These are phyloP conservation scores for Lepidurus packardi DNA, from an alignment of 1,140 invertebrate genomes.

Conservation along the genomic window DNA sequence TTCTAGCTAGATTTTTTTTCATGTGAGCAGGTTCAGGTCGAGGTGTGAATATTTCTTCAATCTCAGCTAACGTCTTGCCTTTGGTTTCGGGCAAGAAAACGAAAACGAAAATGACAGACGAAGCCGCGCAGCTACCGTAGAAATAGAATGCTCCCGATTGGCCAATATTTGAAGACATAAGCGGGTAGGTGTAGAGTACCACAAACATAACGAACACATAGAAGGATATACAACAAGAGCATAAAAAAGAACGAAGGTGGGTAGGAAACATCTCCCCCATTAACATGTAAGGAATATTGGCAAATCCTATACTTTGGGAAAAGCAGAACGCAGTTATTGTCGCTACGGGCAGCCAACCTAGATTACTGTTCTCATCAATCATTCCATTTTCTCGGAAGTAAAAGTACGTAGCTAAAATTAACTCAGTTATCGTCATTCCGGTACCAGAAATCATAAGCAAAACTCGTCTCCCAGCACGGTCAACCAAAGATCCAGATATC, in stretches of 20 bases:
- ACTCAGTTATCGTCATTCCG: slow-evolving; percentile 27
- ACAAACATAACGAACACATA: not conserved
- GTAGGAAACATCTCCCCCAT: slow-evolving; percentile 43
- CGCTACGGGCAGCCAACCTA: slow-evolving; percentile 64
- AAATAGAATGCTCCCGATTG: slow-evolving; percentile 41
- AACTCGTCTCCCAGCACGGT: slow-evolving; percentile 22
- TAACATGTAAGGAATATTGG: slow-evolving; percentile 73
- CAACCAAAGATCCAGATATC: slow-evolving; percentile 48
- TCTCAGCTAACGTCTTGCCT: slow-evolving; percentile 60
- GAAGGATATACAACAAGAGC: slow-evolving; percentile 23
- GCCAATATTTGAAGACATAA: not conserved
- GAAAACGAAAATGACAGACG: slow-evolving; percentile 52
- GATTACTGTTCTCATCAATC: not conserved
- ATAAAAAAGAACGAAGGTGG: not conserved
- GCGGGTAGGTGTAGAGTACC: not conserved
- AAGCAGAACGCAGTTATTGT: slow-evolving; percentile 67
- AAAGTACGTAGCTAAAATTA: slow-evolving; percentile 39
- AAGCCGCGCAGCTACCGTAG: slow-evolving; percentile 51
- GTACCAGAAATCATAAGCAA: not conserved
- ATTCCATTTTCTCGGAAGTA: slow-evolving; percentile 36
- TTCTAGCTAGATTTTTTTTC: not conserved
- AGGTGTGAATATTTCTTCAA: slow-evolving; percentile 40
- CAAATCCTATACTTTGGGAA: slow-evolving; percentile 68
- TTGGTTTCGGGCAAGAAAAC: slow-evolving; percentile 67
- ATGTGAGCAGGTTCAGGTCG: not conserved